These are phyloP conservation scores for Synergus japonicus DNA, from an alignment of 2,888 invertebrate genomes.

Conservation along the genomic window DNA sequence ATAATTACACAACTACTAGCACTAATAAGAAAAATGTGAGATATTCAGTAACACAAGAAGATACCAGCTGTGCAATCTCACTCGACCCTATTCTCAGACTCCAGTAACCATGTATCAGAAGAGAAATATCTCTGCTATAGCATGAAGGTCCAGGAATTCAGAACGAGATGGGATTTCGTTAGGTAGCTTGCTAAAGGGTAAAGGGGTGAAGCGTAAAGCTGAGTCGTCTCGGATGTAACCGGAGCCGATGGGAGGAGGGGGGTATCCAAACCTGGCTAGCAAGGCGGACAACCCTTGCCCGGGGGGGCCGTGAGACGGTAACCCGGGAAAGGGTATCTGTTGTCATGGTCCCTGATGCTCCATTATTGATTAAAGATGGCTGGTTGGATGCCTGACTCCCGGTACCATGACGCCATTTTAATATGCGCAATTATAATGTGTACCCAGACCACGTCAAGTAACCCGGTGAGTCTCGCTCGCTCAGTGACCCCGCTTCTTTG, in stretches of 20 bases:
- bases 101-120: conserved; percentile 1
- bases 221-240: conserved; percentile 65
- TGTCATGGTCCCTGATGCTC: conserved; percentile 78
- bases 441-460: conserved; percentile 62
- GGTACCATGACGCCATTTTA: conserved; percentile 74
- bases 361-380: conserved; percentile 78
- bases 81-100: conserved; percentile 2
- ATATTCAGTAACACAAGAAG: neutral
- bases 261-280: conserved; percentile 61
- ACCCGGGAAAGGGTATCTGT: conserved; percentile 73
- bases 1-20: neutral
- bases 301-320: conserved; percentile 70
- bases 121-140: conserved; percentile 32
- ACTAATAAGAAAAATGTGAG: neutral
- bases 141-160: conserved; percentile 33
- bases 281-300: conserved; percentile 71
- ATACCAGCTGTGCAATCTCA: conserved; percentile 28
- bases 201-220: conserved; percentile 28
- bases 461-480: conserved; percentile 44
- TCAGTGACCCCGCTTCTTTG: conserved; percentile 66
- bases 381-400: conserved; percentile 63
- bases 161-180: conserved; percentile 39
- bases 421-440: conserved; percentile 77
- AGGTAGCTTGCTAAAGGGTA: conserved; percentile 17
- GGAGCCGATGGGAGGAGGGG: conserved; percentile 56